A percentile compares a stretch with the other conserved stretches of the same genome.
Conservation (phyloP, 2,113 vertebrate species). For the Phalacrocorax pelagicus region DNA sequence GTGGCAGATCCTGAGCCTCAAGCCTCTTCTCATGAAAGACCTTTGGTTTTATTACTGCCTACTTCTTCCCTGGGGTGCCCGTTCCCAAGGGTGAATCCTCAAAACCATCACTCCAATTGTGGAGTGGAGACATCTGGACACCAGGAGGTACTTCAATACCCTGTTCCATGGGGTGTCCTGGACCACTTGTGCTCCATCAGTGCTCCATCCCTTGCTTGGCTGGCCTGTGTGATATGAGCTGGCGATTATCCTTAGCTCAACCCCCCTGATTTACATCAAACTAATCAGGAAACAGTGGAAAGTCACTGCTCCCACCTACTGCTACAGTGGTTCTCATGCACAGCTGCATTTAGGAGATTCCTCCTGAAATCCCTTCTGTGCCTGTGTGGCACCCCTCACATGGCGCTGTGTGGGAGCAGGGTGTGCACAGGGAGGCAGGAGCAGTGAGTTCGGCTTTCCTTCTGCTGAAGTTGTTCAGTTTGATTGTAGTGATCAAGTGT, state of each 20-base stretch:
- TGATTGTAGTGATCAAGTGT: background rate
- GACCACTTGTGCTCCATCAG: background rate
- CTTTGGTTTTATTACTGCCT: background rate
- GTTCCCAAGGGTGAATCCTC: background rate
- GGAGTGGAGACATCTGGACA: background rate
- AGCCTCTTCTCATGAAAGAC: background rate
- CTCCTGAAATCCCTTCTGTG: background rate
- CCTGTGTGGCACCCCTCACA: background rate
- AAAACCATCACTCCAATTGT: background rate
- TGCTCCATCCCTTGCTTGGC: background rate
- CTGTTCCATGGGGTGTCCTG: background rate
- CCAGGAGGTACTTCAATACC: background rate
- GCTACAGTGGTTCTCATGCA: background rate
- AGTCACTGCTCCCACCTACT: background rate
- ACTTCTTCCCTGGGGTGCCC: background rate
- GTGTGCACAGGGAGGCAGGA: background rate
- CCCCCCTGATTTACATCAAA: background rate
- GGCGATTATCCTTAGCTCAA: background rate
- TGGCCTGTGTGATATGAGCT: background rate
- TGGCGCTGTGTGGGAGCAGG: accelerated
- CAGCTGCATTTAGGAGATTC: background rate
- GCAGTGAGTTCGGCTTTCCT: background rate
- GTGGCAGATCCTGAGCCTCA: background rate
- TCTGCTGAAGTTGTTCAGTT: background rate
- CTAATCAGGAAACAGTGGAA: background rate